phyloP scores from a whole-genome alignment of 2,797 vertebrate genomes.

The Enoplosus armatus region DNA sequence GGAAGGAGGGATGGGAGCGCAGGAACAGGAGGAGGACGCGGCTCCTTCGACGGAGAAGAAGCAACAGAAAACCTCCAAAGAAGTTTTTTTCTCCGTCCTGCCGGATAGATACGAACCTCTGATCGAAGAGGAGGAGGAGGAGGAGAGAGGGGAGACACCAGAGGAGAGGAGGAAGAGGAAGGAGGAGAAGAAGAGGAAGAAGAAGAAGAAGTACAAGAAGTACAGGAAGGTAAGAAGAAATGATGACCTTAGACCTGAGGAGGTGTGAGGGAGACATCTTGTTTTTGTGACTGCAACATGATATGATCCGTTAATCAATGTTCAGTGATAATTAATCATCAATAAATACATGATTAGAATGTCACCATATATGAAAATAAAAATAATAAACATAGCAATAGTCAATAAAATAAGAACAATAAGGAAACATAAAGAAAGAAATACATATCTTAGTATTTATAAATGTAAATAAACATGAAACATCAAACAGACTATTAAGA shows the following conservation, averaged over 20 bases:
- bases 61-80: conserved; percentile 65
- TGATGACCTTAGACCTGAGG: conserved; percentile 20
- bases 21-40: conserved; percentile 20
- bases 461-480: no score
- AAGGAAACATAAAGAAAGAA: no score
- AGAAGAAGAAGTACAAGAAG: conserved; percentile 58
- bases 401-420: no score
- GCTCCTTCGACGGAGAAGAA: conserved; percentile 26
- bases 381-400: no score
- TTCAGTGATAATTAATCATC: no score
- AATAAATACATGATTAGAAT: no score
- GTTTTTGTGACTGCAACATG: no score
- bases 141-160: conserved; percentile 35
- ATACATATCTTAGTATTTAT: no score
- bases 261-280: no score
- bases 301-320: no score
- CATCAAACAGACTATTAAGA: no score
- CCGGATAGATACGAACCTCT: conserved; percentile 77
- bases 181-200: conserved; percentile 57
- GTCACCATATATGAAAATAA: no score
- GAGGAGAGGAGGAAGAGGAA: conserved; percentile 63
- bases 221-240: conserved; percentile 73
- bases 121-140: conserved; percentile 66
- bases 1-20: conserved; percentile 41
- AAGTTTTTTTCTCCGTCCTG: conserved; percentile 75